A percentile compares a stretch with the other conserved stretches of the same genome.
Conservation (phyloP, 2,888 invertebrate species). For the Drosophila meridiana region DNA sequence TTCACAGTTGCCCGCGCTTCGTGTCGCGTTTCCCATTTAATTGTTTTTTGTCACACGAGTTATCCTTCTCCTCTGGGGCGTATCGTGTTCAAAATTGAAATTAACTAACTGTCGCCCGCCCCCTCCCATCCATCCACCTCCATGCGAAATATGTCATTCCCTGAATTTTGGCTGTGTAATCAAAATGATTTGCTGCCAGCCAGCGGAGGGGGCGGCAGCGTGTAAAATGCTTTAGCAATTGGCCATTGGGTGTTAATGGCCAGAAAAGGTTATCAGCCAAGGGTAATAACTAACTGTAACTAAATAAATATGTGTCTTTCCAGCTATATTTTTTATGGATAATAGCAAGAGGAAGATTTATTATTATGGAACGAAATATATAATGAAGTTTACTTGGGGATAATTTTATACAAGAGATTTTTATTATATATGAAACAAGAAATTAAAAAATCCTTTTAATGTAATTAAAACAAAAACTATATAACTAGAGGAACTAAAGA, state of each 20-base stretch:
- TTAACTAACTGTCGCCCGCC: slow-evolving; percentile 64
- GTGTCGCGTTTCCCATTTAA: slow-evolving; percentile 68
- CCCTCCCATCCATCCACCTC: slow-evolving; percentile 2
- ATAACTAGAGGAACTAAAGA: too few species aligned
- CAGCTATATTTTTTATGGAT: not conserved
- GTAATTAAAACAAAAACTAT: too few species aligned
- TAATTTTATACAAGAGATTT: not conserved
- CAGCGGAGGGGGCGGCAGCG: slow-evolving; percentile 2
- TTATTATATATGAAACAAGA: too few species aligned
- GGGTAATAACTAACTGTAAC: slow-evolving; percentile 8
- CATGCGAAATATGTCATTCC: slow-evolving; percentile 8
- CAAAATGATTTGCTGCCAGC: slow-evolving; percentile 46
- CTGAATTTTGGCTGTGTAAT: slow-evolving; percentile 42
- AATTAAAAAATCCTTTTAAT: too few species aligned
- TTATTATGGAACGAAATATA: not conserved
- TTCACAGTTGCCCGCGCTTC: slow-evolving; percentile 34
- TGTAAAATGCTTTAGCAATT: slow-evolving; percentile 18
- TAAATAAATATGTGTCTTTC: not conserved
- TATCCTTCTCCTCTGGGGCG: slow-evolving; percentile 67
- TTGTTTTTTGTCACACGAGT: slow-evolving; percentile 81
- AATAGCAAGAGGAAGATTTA: not conserved
- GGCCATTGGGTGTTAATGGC: slow-evolving; percentile 20
- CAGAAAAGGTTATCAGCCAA: slow-evolving; percentile 18
- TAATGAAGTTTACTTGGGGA: not conserved
- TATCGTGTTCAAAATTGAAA: slow-evolving; percentile 77